Evolutionary conservation across 92 coral and sea anemone genomes (phyloP).

Genomic region (Zoanthus sansibaricus): DNA sequence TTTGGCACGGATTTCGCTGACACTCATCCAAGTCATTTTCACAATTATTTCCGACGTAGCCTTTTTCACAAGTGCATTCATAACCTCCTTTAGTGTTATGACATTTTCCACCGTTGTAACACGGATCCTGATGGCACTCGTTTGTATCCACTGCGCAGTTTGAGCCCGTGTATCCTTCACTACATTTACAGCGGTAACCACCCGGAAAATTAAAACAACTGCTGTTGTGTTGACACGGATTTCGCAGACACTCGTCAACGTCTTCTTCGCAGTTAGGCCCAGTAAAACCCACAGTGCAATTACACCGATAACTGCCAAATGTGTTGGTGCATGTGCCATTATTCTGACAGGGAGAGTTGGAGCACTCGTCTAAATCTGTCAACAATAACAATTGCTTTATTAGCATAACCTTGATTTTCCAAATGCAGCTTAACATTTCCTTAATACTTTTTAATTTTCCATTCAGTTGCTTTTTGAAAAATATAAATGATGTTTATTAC

Average conservation of each 20-base stretch:
- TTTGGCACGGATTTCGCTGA: constrained; percentile 16
- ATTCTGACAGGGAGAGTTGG: neutral
- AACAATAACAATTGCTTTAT: no score
- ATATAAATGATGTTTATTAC: no score
- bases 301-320: constrained; percentile 19
- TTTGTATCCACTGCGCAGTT: neutral
- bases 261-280: constrained; percentile 24
- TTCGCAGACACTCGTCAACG: neutral
- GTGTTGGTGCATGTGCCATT: constrained; percentile 8
- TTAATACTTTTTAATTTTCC: no score
- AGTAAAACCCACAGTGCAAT: neutral
- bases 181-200: constrained; percentile 15
- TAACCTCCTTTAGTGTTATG: neutral
- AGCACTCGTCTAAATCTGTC: constrained; percentile 21
- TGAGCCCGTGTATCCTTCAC: constrained; percentile 19
- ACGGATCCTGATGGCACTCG: neutral
- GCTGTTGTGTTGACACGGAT: neutral
- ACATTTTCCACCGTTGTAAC: neutral
- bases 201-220: constrained; percentile 7
- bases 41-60: neutral
- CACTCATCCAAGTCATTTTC: neutral
- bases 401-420: no score
- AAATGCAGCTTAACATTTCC: no score
- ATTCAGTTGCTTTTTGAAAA: no score
- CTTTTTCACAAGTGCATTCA: neutral